Percentiles rank a stretch among this genome's conserved stretches.
phyloP scores from a whole-genome alignment of 2,888 invertebrate genomes.

The Carabus problematicus region DNA sequence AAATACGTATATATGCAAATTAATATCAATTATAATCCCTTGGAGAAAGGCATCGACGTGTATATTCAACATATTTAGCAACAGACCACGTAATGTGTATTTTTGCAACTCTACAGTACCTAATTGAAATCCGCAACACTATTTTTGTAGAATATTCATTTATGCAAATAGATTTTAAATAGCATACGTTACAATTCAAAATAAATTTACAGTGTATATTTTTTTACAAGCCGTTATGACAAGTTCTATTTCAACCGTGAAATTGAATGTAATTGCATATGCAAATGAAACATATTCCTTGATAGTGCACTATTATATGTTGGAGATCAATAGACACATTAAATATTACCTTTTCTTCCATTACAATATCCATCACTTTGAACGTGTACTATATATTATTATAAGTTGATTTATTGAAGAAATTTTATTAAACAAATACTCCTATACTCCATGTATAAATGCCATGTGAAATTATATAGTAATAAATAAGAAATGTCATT shows the following conservation, averaged over 20 bases:
- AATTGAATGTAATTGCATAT: conserved; percentile 27
- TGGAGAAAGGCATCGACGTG: not conserved
- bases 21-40: too few relatives aligned
- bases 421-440: not conserved
- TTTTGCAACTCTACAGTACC: too few relatives aligned
- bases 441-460: too few relatives aligned
- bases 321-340: conserved; percentile 11
- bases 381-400: not conserved
- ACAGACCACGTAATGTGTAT: conserved; percentile 9
- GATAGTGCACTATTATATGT: not conserved
- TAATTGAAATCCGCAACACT: not conserved
- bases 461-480: too few relatives aligned
- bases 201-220: conserved; percentile 30
- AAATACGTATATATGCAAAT: too few relatives aligned
- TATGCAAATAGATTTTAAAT: conserved; percentile 31
- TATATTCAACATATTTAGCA: not conserved
- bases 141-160: conserved; percentile 15
- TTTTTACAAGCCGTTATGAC: conserved; percentile 30
- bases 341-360: too few relatives aligned
- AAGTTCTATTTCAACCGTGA: conserved; percentile 28
- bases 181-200: conserved; percentile 31
- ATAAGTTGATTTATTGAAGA: not conserved
- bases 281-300: conserved; percentile 12
- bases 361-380: too few relatives aligned
- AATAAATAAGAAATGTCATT: too few relatives aligned